Evolutionary conservation across 2,888 invertebrate genomes (phyloP).

Genomic region (Papilio gigon): DNA sequence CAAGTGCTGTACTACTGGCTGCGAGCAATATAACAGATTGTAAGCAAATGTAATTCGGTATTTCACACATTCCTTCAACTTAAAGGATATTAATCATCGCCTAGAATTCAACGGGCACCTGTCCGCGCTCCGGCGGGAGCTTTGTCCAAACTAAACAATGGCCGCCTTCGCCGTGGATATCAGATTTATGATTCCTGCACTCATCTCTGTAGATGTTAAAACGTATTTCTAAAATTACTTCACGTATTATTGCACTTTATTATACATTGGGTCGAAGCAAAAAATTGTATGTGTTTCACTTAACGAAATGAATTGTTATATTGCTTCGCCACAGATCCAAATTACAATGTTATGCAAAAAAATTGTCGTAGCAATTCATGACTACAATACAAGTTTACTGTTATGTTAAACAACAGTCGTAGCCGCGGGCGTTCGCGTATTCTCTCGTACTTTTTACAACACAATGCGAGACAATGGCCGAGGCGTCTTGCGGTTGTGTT

Average conservation of each 20-base stretch:
- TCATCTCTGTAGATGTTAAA: background rate
- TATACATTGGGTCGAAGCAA: too few relatives aligned
- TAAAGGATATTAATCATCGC: background rate
- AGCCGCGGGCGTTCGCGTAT: conserved; percentile 15
- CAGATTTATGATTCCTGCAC: background rate
- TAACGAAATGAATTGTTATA: background rate
- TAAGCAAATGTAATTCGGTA: background rate
- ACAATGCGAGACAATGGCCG: conserved; percentile 29
- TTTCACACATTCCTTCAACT: background rate
- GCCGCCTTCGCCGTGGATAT: background rate
- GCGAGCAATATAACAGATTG: background rate
- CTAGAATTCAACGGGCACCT: background rate
- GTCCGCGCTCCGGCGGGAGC: background rate
- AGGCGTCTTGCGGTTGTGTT: conserved; percentile 11
- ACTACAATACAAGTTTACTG: conserved; percentile 25
- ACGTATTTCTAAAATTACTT: background rate
- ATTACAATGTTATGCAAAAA: background rate
- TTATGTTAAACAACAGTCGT: conserved; percentile 9
- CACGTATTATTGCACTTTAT: too few relatives aligned
- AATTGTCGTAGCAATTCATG: background rate
- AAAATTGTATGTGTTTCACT: too few relatives aligned
- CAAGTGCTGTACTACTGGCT: too few relatives aligned
- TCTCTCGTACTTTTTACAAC: conserved; percentile 8
- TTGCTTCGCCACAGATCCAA: background rate
- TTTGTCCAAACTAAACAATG: conserved; percentile 10